Base-by-base conservation (phyloP, 2,797 vertebrate genomes). In the Trachops cirrhosus region DNA sequence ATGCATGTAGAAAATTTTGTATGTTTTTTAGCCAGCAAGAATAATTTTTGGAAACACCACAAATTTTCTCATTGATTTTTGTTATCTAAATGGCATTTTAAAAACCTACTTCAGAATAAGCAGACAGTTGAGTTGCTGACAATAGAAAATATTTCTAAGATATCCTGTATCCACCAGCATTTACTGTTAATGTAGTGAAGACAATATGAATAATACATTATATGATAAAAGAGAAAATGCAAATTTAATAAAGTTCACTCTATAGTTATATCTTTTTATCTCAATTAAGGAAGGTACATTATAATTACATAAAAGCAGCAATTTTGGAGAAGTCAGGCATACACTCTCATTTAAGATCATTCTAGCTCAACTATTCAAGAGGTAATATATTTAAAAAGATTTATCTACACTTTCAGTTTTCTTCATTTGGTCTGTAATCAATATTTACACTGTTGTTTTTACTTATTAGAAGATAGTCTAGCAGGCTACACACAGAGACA, bases 201-300 rank as follows among this genome's bases (percentile, higher is more conserved):
- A 68, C 32, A 54, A 12, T 29, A 88, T 89, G 74, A 85, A 87
- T 95, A 93, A 94, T 78, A 41, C 8, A 94, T 82, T 89, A 7
- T 15, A 70, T 74, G 34, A 74, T 70, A 91, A 52, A 89, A 78
- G 3, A 29, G 52, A 75, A 93, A 83, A 68, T 93, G 12, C 7
- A 93, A 96, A 93, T 78, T 37, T 10, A 87, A 4, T 46, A 80
- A 74, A 32, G 5, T 29, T 95, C 14, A 37, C 14, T 80, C 9
- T 78, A 22, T 57, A 46, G 78, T 74, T 95, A 37, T 39, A 75
- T 74, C 10, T 52, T 50, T 85, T 79, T n/a, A 87, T 85, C 14
- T 18, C 75, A 87, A 90, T 75, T 79, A 78, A 78, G 44, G 32
- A 74, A 92, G 2, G 7, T 39, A 41, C 5, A 0, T 52, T 88